phyloP scores from a whole-genome alignment of 2,113 vertebrate genomes.

The Elachura formosa region DNA sequence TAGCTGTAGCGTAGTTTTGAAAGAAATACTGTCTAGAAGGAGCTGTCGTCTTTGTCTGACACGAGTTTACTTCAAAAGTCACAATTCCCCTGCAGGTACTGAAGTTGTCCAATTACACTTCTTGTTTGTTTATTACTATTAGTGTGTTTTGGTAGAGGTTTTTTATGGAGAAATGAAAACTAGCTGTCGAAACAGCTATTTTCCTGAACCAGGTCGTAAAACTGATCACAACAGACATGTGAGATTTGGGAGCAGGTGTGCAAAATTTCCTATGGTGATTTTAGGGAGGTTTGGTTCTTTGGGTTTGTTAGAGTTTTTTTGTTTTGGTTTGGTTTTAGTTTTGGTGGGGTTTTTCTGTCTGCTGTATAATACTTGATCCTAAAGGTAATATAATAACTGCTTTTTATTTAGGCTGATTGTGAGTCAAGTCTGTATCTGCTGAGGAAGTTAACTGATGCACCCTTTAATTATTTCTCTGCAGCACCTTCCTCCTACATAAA shows the following conservation, averaged over 20 bases:
- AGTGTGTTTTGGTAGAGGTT: neutral
- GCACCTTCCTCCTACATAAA: neutral
- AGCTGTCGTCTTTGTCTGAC: neutral
- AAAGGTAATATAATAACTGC: neutral
- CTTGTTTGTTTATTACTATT: neutral
- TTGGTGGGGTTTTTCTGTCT: neutral
- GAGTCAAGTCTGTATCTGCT: neutral
- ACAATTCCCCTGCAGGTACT: neutral
- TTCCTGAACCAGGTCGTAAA: neutral
- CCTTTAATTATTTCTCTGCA: neutral
- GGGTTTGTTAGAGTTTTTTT: rapidly evolving
- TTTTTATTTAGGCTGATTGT: neutral
- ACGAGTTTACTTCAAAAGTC: neutral
- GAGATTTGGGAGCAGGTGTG: neutral
- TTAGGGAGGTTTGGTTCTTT: rapidly evolving
- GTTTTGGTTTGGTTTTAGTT: neutral
- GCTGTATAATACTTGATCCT: neutral
- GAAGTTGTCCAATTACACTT: neutral
- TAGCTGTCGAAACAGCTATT: neutral
- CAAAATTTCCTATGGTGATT: neutral
- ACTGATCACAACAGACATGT: neutral
- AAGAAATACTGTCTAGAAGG: neutral
- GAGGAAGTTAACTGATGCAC: neutral
- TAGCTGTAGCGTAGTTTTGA: neutral
- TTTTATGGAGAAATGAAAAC: neutral